Conservation (phyloP, 92 coral and sea anemone species). For the Parazoanthus darwini region DNA sequence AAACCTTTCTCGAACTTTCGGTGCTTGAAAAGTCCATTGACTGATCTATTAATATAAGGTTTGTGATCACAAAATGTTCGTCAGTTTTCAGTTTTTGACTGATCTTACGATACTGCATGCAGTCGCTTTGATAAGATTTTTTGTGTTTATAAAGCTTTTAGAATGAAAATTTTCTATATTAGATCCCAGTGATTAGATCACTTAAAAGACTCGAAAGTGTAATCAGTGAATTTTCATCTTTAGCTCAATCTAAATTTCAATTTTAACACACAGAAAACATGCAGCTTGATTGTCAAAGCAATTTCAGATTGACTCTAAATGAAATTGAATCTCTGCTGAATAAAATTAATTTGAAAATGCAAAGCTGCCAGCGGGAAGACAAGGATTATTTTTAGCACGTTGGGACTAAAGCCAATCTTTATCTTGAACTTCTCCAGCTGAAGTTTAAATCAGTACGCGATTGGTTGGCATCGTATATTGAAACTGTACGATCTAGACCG, state of each 20-base stretch:
- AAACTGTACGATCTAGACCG: neutral
- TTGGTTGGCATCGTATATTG: neutral
- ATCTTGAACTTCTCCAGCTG: neutral
- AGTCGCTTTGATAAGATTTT: neutral
- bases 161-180: neutral
- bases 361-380: conserved; percentile 2
- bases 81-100: neutral
- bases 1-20: neutral
- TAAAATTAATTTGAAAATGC: neutral
- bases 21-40: neutral
- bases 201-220: neutral
- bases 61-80: neutral
- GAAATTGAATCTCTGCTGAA: conserved; percentile 6
- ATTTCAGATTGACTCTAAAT: neutral
- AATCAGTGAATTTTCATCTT: neutral
- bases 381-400: neutral
- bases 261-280: neutral
- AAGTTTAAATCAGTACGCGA: neutral
- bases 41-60: neutral
- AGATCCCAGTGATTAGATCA: too few relatives aligned
- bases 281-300: conserved; percentile 9
- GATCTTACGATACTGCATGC: neutral
- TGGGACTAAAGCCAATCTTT: neutral
- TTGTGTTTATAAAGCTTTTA: neutral
- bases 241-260: neutral